phyloP scores from a whole-genome alignment of 2,888 invertebrate species.

The Ditula angustiorana region DNA sequence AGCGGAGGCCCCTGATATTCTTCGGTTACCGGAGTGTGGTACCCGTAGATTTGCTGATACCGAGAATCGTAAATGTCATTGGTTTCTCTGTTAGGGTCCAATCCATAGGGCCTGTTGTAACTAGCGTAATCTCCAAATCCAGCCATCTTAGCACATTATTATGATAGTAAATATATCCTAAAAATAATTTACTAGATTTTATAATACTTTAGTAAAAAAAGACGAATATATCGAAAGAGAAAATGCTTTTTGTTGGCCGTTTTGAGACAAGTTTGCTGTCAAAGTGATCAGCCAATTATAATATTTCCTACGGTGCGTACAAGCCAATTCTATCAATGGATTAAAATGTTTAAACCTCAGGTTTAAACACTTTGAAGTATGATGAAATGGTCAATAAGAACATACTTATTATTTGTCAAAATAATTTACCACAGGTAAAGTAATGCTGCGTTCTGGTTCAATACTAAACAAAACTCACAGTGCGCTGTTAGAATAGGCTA shows the following conservation, averaged over 20 bases:
- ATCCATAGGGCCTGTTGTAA: constrained; percentile 75
- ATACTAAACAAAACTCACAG: no score
- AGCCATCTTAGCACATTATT: constrained; percentile 65
- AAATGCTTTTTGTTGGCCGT: neutral
- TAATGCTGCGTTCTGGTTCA: neutral
- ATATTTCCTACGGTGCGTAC: neutral
- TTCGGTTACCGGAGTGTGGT: constrained; percentile 78
- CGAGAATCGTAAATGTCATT: constrained; percentile 80
- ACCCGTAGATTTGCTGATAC: constrained; percentile 81
- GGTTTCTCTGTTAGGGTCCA: constrained; percentile 77
- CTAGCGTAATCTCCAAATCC: constrained; percentile 78
- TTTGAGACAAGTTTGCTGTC: neutral
- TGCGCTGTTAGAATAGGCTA: no score
- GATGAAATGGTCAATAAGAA: neutral
- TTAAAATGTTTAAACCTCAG: neutral
- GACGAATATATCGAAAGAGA: neutral
- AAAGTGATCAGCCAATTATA: constrained; percentile 1
- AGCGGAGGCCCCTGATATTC: constrained; percentile 81
- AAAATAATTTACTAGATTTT: constrained; percentile 23
- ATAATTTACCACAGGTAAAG: neutral
- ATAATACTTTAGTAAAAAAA: constrained; percentile 35
- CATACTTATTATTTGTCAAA: constrained; percentile 13
- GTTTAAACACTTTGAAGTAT: neutral
- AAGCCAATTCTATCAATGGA: neutral
- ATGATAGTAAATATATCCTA: constrained; percentile 30